Base-by-base conservation (phyloP, 2,797 vertebrate genomes). In the Ammospiza maritima region DNA sequence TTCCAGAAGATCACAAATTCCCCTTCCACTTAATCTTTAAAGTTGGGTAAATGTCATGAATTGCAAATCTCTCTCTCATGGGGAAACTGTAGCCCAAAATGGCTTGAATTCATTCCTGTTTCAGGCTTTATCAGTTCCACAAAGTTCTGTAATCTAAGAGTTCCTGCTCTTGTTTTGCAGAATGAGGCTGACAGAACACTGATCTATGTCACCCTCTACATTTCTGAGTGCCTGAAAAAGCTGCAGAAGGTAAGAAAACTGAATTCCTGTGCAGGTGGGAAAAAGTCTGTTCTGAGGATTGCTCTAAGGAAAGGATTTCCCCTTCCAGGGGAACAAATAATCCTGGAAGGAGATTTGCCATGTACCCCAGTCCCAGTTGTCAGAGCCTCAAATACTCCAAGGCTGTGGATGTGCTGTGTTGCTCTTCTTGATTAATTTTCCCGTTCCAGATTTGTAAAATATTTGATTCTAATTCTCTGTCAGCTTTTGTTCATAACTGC, bases 161-260 rank as follows among this genome's bases (percentile, higher is more conserved):
- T 12, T 32, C 7, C 54, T 78, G 82, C 26, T 89, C 44, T 96
- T 72, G 74, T 69, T 79, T 97, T 97, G 44, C 97, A 99, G 99
- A 99, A 99, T 5, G 99, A 99, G 97, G 99, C 99, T 1, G 99
- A 99, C 96, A 98, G 99, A 96, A 99, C 99, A 5, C 97, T 99
- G 97, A 99, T 99, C 96, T 99, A 99, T 45, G 94, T 99, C 91
- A 99, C 99, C 15, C 98, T 99, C 51, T 99, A 99, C 98, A 99
- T 99, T 96, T 99, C 99, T 32, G 99, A 99, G 97, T 99, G 99
- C 97, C 98, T 99, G 66, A 99, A 99, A 97, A 99, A 98, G 94
- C 98, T 99, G 76, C 99, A 99, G 79, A 99, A 99, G 99, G 99
- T 99, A 98, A 97, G 54, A 53, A 78, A 71, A 69, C 20, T 30